Percentiles rank a stretch among this genome's conserved stretches.
These are phyloP conservation scores for Peromyscus eremicus DNA, from an alignment of 2,797 vertebrate species.

Conservation along the genomic window DNA sequence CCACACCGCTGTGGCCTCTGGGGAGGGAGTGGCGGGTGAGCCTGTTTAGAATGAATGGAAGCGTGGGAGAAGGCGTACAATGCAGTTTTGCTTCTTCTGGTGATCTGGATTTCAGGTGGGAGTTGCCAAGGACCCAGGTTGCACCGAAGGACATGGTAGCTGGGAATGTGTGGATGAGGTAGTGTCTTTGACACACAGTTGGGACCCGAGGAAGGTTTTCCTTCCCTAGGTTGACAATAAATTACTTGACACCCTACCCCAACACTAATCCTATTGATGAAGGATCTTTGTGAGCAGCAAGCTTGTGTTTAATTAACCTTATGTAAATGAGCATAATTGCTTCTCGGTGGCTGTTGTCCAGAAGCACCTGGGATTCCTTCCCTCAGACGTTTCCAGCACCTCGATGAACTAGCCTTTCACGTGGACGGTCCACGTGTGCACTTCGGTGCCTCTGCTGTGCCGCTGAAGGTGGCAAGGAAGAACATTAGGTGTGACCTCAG, in stretches of 20 bases:
- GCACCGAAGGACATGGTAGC: background rate
- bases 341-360: constrained; percentile 45
- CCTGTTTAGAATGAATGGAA: background rate
- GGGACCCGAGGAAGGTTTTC: constrained; percentile 35
- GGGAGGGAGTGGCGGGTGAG: background rate
- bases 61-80: background rate
- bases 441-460: background rate
- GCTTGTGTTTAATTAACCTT: constrained; percentile 72
- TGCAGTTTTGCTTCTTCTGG: background rate
- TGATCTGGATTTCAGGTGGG: background rate
- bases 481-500: background rate
- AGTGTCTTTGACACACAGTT: background rate
- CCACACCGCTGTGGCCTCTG: background rate
- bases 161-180: background rate
- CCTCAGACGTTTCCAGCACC: constrained; percentile 21
- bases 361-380: constrained; percentile 35
- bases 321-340: constrained; percentile 62
- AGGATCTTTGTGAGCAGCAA: constrained; percentile 60
- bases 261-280: constrained; percentile 45
- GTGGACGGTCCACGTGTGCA: background rate
- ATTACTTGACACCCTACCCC: constrained; percentile 13
- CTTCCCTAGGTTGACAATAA: constrained; percentile 13
- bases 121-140: background rate
- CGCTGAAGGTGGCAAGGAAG: background rate
- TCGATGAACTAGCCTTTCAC: background rate